Percentiles rank a stretch among this genome's conserved stretches.
These are phyloP conservation scores for Peromyscus melanophrys DNA, from an alignment of 2,797 vertebrate species.

Conservation along the genomic window DNA sequence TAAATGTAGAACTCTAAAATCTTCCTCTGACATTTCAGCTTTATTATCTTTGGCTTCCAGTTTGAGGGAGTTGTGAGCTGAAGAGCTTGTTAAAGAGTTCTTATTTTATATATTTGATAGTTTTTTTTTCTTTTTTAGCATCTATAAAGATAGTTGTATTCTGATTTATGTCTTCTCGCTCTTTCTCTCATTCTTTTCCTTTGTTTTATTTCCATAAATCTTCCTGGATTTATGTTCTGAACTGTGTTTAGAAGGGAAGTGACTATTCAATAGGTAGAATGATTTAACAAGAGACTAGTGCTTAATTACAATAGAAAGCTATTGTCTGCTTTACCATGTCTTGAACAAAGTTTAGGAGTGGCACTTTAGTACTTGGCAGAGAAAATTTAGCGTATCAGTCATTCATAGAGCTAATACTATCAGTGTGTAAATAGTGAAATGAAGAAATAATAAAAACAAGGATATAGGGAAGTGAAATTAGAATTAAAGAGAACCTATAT, in stretches of 20 bases:
- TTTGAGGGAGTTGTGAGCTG: too few relatives aligned
- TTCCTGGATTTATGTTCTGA: background rate
- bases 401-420: background rate
- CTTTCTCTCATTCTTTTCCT: background rate
- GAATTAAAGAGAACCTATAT: background rate
- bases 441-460: background rate
- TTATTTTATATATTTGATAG: background rate
- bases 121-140: background rate
- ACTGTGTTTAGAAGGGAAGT: background rate
- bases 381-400: background rate
- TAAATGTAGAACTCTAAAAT: background rate
- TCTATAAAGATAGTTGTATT: background rate
- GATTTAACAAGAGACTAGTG: background rate
- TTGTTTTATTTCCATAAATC: background rate
- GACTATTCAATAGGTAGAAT: background rate
- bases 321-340: background rate
- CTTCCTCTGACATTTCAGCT: background rate
- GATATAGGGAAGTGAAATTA: background rate
- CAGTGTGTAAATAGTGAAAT: background rate
- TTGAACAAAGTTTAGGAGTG: background rate
- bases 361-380: background rate
- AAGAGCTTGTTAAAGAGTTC: background rate
- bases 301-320: background rate
- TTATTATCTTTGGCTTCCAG: background rate
- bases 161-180: background rate